Evolutionary conservation across 2,113 vertebrate genomes (phyloP), one percentile per base, ranked within the genome.

Genomic region (Galbula dea): DNA sequence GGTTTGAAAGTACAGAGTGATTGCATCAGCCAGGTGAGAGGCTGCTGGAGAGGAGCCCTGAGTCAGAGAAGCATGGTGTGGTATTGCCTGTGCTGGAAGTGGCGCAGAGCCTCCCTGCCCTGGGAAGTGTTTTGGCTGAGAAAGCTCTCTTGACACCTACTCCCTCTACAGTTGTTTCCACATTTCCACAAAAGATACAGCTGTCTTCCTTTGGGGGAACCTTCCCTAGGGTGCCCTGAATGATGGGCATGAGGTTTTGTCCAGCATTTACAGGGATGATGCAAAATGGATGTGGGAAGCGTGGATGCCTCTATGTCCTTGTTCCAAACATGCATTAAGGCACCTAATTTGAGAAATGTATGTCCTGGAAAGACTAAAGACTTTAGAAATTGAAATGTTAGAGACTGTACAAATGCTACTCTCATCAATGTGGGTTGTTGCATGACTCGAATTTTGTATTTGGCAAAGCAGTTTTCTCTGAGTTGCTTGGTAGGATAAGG

Each of bases 1-100:
- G 30, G 77, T 72, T 93, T 95, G 90, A 69, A 76, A 84, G 71
- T 27, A 45, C 7, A 15, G 36, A 1, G 16, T 55, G 89, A 86
- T 96, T 96, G 75, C 91, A 95, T 95, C 94, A 96, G 93, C 72
- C 79, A 75, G 68, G 82, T 90, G 65, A 86, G 78, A 92, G 57
- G 26, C 82, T 92, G 75, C 74, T 83, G 82, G 63, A 76, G 74
- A 48, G 15, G 63, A 89, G 51, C 36, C 67, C 88, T 96, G 88
- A 96, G 83, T 96, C 94, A 94, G 90, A 82, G 88, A 39, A 74
- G 27, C 0, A 0, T 51, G 75, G 71, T 1, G 7, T 77, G 91
- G 43, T 46, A 73, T 19, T 0, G 0, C 55, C 68, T 74, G 36
- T n/a, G 27, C 67, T 85, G 78, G 43, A 83, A 62, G 81, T 16